Evolutionary conservation across 2,888 invertebrate species (phyloP), one percentile per base, ranked within the genome.

Genomic region (Xestoiulus laeticollis): DNA sequence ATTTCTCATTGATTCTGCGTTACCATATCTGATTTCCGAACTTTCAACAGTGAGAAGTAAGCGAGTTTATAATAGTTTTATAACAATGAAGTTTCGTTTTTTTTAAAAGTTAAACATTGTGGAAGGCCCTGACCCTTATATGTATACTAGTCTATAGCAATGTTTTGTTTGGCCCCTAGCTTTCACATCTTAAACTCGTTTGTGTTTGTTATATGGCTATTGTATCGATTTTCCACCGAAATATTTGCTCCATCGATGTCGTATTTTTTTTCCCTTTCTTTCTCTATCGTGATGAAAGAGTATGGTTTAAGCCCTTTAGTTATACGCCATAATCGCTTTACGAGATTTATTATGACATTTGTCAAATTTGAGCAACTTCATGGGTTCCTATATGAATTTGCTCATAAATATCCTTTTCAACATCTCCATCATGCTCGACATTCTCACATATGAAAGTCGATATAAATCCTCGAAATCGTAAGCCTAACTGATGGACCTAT

Each of bases 281-380:
- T 26, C 26, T 26, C 22, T 22, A 6, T 26, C 26, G 26, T 68
- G 68, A 68, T 68, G 68, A 68, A 68, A 68, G 68, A 68, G 68
- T 68, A 68, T 26, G 68, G 68, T 68, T 68, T 68, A 68, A 68
- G 68, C 68, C 68, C 68, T 68, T 68, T 68, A 68, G 68, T 68
- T 68, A 68, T 68, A 68, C 22, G 68, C 68, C 68, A 68, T 68
- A 68, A 68, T 68, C 68, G 68, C 68, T 68, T 68, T 68, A 68
- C 68, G 68, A 68, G 68, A 68, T 68, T 68, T 68, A 68, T 68
- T 68, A 68, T 68, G 68, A 68, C 68, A 68, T 68, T 68, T 68
- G 68, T 68, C 68, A 68, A 68, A 68, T 68, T 68, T 68, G 68
- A 68, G 68, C 68, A 68, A 68, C 68, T 68, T 68, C 68, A 68